Base-by-base conservation (phyloP, 2,888 invertebrate genomes). In the Epinotia nisella region DNA sequence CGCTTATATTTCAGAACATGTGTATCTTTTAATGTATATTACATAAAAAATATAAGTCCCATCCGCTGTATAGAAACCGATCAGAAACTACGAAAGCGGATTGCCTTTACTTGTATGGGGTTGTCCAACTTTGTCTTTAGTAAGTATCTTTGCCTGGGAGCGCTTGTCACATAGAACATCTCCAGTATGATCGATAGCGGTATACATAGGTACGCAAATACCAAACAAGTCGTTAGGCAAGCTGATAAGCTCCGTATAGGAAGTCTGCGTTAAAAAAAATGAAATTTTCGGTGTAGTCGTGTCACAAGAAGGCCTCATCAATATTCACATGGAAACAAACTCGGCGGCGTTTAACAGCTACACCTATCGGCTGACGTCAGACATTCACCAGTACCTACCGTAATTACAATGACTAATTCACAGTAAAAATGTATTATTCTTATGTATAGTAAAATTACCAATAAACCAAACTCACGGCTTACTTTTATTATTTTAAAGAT, bases 261-360 rank as follows among this genome's bases (percentile, higher is more conserved):
- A 49, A 49, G n/a, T 45, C 45, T 49, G 49, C n/a, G n/a, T 49
- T 49, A 49, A 4, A 49, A 49, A 15, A 1, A 11, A 49, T 61
- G n/a, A 11, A 17, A 17, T 59, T 39, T 39, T 39, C 17, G 19
- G 53, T 39, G 53, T 39, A 65, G 65, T 29, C 65, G 15, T 65
- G 53, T 13, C 53, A 60, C 19, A 5, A 17, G 55, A 65, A 65
- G 65, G 53, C 39, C 15, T 65, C 65, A 65, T 53, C 21, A 65
- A 65, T 65, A 65, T 65, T 65, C 53, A 64, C 17, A 7, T 17
- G 39, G 53, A 15, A 39, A 39, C 65, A 65, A 55, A 15, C 53
- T 35, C 53, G 53, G 13, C 53, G 35, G n/a, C 15, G 17, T 21
- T 41, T 24, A 56, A 56, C 24, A 11, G 24, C 24, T 56, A 24